Percentiles rank a stretch among this genome's conserved stretches.
Conservation (phyloP, 2,888 invertebrate genomes). For the Trimorus sp. region DNA sequence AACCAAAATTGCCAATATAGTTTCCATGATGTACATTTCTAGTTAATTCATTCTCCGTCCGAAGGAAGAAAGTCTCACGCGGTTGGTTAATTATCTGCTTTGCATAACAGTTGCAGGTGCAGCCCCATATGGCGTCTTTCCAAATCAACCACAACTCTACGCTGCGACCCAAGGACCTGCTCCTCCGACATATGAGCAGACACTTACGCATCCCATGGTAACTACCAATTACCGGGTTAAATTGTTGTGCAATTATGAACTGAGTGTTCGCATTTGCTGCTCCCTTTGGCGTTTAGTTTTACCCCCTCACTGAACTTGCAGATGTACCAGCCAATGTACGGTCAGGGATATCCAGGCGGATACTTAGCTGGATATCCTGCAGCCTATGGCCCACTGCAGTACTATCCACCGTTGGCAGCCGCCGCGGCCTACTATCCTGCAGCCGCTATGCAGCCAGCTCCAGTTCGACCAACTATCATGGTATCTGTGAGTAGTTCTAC, state of each 20-base stretch:
- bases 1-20: no score
- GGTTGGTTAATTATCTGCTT: neutral
- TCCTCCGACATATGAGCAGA: conserved; percentile 87
- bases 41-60: no score
- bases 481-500: conserved; percentile 85
- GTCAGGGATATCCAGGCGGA: conserved; percentile 87
- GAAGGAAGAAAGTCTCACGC: no score
- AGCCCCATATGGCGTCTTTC: conserved; percentile 84
- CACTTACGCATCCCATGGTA: conserved; percentile 85
- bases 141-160: conserved; percentile 85
- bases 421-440: conserved; percentile 87
- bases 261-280: no score
- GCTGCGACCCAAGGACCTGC: conserved; percentile 86
- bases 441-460: conserved; percentile 82
- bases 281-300: neutral
- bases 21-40: no score
- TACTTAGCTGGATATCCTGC: conserved; percentile 88
- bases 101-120: conserved; percentile 83
- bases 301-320: conserved; percentile 18
- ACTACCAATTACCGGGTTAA: conserved; percentile 72
- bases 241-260: neutral
- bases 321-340: conserved; percentile 89
- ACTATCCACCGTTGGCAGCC: conserved; percentile 86
- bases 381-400: conserved; percentile 87
- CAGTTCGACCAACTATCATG: conserved; percentile 88